These are phyloP conservation scores for Notospermus geniculatus DNA, from an alignment of 1,140 invertebrate species.

Conservation along the genomic window DNA sequence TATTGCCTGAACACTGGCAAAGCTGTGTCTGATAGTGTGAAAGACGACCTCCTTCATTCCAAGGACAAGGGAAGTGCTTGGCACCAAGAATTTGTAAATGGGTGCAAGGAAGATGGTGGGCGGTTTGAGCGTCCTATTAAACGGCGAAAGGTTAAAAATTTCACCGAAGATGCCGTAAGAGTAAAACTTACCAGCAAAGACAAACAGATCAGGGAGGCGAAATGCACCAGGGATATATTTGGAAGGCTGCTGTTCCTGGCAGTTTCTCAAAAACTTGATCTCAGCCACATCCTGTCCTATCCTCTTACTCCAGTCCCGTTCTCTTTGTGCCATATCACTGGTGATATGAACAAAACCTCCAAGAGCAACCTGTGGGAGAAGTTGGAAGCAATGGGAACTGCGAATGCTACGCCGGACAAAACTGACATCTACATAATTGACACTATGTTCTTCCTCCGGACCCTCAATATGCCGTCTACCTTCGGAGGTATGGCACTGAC, in stretches of 20 bases:
- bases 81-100: background rate
- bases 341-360: background rate
- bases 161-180: background rate
- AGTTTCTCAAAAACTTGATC: background rate
- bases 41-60: background rate
- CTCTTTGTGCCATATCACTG: background rate
- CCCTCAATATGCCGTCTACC: slow-evolving; percentile 5
- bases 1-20: background rate
- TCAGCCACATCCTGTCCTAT: background rate
- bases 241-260: background rate
- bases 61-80: background rate
- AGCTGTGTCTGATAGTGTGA: slow-evolving; percentile 6
- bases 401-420: background rate
- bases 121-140: background rate
- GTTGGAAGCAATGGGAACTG: background rate
- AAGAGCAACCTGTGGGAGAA: background rate
- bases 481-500: slow-evolving; percentile 6
- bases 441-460: slow-evolving; percentile 3
- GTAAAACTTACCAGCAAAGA: background rate
- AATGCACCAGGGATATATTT: background rate
- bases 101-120: background rate
- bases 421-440: slow-evolving; percentile 9
- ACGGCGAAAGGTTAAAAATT: background rate
- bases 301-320: background rate
- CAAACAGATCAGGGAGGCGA: background rate